These are phyloP conservation scores for Pristionchus arcanus DNA, from an alignment of 2,888 invertebrate genomes.

Conservation along the genomic window DNA sequence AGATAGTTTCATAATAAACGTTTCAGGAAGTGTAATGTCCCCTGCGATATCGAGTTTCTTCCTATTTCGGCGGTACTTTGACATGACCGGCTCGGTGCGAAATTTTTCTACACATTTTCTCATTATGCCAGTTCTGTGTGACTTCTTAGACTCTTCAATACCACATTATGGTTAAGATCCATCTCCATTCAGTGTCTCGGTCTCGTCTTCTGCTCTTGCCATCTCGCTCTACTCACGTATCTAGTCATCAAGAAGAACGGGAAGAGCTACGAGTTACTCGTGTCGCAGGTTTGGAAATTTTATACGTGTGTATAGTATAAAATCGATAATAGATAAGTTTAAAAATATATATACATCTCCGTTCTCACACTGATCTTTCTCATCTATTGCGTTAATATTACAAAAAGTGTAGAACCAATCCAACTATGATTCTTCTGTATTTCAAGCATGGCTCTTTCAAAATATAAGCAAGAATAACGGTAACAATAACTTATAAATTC, in stretches of 20 bases:
- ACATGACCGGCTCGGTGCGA: constrained; percentile 29
- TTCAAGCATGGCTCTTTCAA: too few relatives aligned
- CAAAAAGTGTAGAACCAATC: too few relatives aligned
- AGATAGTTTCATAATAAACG: not conserved
- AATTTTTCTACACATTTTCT: not conserved
- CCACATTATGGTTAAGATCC: too few relatives aligned
- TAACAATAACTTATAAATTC: not conserved
- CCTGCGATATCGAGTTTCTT: not conserved
- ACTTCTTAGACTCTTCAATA: too few relatives aligned
- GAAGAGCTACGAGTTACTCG: constrained; percentile 63
- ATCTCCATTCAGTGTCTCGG: constrained; percentile 55
- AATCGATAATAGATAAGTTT: not conserved
- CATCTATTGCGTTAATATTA: too few relatives aligned
- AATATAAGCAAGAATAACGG: not conserved
- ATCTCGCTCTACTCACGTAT: constrained; percentile 61
- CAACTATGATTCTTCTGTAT: too few relatives aligned
- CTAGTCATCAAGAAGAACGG: constrained; percentile 58
- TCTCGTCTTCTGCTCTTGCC: constrained; percentile 58
- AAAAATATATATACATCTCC: too few relatives aligned
- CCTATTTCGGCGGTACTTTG: constrained; percentile 24
- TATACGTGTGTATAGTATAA: too few relatives aligned
- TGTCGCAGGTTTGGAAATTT: too few relatives aligned
- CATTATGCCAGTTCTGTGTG: not conserved
- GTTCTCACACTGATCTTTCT: too few relatives aligned
- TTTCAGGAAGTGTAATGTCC: not conserved